These are phyloP conservation scores for Misgurnus anguillicaudatus DNA, from an alignment of 2,113 vertebrate genomes.

Conservation along the genomic window DNA sequence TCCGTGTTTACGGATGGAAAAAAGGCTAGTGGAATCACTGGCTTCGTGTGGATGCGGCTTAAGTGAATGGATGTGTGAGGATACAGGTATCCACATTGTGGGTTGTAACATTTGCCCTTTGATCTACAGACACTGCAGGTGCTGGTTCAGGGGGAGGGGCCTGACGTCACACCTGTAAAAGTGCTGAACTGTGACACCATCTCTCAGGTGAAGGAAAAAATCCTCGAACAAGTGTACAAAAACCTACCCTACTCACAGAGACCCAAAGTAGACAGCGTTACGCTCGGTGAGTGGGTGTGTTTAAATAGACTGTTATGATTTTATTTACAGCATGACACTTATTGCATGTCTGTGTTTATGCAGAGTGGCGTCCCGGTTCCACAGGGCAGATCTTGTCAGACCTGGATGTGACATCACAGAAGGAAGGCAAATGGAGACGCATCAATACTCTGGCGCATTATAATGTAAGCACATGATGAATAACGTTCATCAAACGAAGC, in stretches of 20 bases:
- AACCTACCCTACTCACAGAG: conserved; percentile 90
- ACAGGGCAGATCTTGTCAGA: conserved; percentile 97
- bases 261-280: conserved; percentile 88
- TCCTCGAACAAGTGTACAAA: conserved; percentile 95
- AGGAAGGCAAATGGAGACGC: conserved; percentile 92
- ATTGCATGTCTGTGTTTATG: conserved; percentile 21
- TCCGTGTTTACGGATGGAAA: too few species aligned
- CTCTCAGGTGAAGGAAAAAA: conserved; percentile 96
- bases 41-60: too few species aligned
- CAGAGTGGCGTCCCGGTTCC: conserved; percentile 97
- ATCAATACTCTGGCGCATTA: conserved; percentile 97
- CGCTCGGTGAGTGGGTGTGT: conserved; percentile 78
- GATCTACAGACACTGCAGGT: conserved; percentile 86
- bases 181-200: conserved; percentile 96
- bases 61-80: too few species aligned
- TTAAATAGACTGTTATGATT: not conserved
- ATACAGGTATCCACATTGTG: not conserved
- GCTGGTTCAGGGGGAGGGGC: conserved; percentile 87
- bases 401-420: conserved; percentile 94
- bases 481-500: too few species aligned
- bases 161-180: conserved; percentile 86
- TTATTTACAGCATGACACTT: not conserved
- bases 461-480: conserved; percentile 79
- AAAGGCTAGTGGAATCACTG: too few species aligned
- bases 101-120: conserved; percentile 25